phyloP scores from a whole-genome alignment of 2,797 vertebrate genomes.

The Lagodon rhomboides region DNA sequence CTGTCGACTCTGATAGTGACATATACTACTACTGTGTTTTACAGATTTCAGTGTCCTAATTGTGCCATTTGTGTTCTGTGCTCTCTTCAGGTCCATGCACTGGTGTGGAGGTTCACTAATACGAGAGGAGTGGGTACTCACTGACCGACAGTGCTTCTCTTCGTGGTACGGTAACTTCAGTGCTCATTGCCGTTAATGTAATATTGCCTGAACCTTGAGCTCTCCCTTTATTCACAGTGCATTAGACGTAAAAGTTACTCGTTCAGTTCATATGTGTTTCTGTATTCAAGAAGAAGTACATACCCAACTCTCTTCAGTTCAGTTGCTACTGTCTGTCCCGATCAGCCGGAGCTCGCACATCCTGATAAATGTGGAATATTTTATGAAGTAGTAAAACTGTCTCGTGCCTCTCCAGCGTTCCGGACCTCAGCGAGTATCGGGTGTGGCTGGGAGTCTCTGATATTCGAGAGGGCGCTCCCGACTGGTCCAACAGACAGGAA shows the following conservation, averaged over 20 bases:
- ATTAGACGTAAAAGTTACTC: conserved; percentile 1
- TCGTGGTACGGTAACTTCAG: conserved; percentile 88
- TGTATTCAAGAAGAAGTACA: background rate
- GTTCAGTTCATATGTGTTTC: background rate
- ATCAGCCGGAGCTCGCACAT: conserved; percentile 13
- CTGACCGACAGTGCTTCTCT: conserved; percentile 96
- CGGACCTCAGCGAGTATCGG: conserved; percentile 94
- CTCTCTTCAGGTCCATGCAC: conserved; percentile 88
- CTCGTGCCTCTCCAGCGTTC: conserved; percentile 84
- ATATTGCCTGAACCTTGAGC: background rate
- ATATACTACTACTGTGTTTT: background rate
- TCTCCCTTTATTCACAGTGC: background rate
- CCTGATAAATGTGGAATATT: conserved; percentile 21
- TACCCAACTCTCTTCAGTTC: background rate
- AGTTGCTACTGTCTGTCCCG: conserved; percentile 6
- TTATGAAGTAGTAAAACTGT: conserved; percentile 24
- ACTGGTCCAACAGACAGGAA: conserved; percentile 89
- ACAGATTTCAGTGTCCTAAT: background rate
- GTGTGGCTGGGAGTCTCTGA: conserved; percentile 94
- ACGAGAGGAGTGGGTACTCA: conserved; percentile 96
- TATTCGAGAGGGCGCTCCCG: conserved; percentile 88
- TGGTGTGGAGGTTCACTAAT: conserved; percentile 97
- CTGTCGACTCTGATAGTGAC: background rate
- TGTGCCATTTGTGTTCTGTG: conserved; percentile 36
- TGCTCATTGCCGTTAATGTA: background rate